Conservation (phyloP, 2,888 invertebrate species). For the Rhagonycha fulva region DNA sequence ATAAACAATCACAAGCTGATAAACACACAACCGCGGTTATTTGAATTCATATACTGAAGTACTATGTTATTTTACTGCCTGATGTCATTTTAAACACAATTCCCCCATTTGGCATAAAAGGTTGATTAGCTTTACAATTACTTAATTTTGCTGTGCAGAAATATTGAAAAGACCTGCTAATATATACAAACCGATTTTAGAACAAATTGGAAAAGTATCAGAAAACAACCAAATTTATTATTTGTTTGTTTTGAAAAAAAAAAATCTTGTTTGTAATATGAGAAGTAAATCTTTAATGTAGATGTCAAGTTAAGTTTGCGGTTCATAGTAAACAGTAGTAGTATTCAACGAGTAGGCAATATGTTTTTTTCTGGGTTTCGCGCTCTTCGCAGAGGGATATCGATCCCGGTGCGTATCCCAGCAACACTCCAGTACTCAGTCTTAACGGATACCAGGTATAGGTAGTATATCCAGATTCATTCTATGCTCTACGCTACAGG, state of each 20-base stretch:
- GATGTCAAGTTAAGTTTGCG: neutral
- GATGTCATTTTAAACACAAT: too few species aligned
- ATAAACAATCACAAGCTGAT: too few species aligned
- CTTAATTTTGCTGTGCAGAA: too few species aligned
- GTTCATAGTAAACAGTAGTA: constrained; percentile 12
- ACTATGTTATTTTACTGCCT: too few species aligned
- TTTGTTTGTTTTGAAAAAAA: neutral
- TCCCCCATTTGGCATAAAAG: too few species aligned
- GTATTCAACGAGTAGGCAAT: constrained; percentile 18
- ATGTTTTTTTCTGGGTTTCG: constrained; percentile 28
- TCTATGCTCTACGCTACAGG: constrained; percentile 25
- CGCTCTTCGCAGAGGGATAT: constrained; percentile 29
- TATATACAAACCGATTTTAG: neutral
- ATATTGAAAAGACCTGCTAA: too few species aligned
- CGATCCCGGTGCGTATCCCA: constrained; percentile 36
- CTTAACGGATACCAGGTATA: constrained; percentile 32
- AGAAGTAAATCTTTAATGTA: neutral
- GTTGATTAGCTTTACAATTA: too few species aligned
- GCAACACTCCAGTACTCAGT: constrained; percentile 37
- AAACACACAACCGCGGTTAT: too few species aligned
- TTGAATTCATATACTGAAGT: too few species aligned
- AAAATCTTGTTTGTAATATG: neutral
- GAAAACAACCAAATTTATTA: neutral
- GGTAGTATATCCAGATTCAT: constrained; percentile 1
- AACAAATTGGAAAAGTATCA: neutral